Evolutionary conservation across 2,113 vertebrate genomes (phyloP).

Genomic region (Tachysurus vachellii): DNA sequence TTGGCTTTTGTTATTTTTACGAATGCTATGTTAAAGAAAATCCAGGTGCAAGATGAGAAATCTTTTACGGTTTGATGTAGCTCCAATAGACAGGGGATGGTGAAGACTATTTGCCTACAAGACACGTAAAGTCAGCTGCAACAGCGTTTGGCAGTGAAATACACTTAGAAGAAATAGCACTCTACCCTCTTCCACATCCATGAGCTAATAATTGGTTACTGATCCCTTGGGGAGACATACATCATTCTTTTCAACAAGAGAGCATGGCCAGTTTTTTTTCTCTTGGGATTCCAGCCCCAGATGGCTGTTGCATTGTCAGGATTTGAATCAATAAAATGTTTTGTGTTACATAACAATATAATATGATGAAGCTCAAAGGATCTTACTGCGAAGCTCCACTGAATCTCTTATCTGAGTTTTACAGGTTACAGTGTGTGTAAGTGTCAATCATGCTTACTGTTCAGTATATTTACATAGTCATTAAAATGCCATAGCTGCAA

Average conservation of each 20-base stretch:
- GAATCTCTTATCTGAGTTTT: neutral
- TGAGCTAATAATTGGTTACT: neutral
- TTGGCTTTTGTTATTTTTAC: neutral
- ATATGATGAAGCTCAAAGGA: neutral
- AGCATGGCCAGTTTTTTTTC: neutral
- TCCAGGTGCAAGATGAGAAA: slow-evolving; percentile 17
- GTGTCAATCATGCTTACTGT: neutral
- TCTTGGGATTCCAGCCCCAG: neutral
- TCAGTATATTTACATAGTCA: neutral
- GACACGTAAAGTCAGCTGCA: neutral
- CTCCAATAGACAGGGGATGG: neutral
- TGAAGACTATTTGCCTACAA: neutral
- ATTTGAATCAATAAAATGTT: neutral
- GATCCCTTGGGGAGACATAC: neutral
- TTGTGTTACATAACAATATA: neutral
- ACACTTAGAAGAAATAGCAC: neutral
- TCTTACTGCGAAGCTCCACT: neutral
- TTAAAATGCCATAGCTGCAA: neutral
- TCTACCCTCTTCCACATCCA: neutral
- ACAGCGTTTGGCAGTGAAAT: neutral
- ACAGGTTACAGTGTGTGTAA: neutral
- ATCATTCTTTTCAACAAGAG: neutral
- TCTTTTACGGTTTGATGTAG: slow-evolving; percentile 14
- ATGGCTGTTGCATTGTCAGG: neutral
- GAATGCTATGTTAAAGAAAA: neutral